A percentile compares a stretch with the other conserved stretches of the same genome.
Evolutionary conservation across 2,113 vertebrate species (phyloP).

Genomic region (Holacanthus passer): DNA sequence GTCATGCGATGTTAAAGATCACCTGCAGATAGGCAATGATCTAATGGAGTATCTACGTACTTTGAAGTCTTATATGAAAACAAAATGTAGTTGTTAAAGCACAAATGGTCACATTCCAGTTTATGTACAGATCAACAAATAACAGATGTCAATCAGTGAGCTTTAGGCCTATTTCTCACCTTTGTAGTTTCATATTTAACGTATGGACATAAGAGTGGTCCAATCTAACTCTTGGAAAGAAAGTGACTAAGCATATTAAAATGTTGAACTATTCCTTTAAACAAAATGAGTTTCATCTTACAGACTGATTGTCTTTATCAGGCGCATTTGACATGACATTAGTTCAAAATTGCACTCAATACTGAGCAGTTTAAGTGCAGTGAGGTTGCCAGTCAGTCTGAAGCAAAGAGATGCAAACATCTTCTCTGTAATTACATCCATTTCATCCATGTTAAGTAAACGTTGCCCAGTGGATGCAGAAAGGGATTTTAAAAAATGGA

Average conservation of each 20-base stretch:
- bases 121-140: neutral
- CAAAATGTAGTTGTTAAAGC: no score
- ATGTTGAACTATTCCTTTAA: neutral
- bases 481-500: neutral
- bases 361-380: neutral
- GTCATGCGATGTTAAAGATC: no score
- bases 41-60: neutral
- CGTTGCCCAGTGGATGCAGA: neutral
- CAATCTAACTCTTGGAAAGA: neutral
- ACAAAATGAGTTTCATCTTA: neutral
- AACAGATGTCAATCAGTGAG: no score
- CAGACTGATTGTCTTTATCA: neutral
- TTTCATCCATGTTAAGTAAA: neutral
- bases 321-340: neutral
- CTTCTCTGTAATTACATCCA: conserved; percentile 2
- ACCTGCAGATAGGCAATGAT: neutral
- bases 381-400: neutral
- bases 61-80: no score
- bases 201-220: neutral
- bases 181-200: neutral
- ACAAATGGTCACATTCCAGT: neutral
- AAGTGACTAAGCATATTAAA: neutral
- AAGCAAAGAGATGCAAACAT: neutral
- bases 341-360: no score
- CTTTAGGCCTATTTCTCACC: no score